Evolutionary conservation across 2,113 vertebrate genomes (phyloP), one percentile per base, ranked within the genome.

Genomic region (Nothoprocta pentlandii): DNA sequence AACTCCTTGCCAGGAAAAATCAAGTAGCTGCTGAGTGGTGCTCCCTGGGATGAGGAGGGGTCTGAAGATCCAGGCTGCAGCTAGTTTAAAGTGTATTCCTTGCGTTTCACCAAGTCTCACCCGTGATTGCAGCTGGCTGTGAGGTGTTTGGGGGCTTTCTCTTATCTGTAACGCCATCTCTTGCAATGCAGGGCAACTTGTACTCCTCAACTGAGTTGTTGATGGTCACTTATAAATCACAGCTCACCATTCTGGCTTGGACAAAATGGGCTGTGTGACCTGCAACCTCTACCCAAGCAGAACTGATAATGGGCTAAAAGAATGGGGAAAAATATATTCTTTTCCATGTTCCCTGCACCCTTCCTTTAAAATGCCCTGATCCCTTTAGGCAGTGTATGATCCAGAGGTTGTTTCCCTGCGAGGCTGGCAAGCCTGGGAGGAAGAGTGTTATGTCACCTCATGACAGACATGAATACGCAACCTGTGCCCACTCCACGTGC

Each of bases 201-300:
- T 2, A 19, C 16, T 86, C 44, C 46, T 34, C 41, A 62, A 25
- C 64, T 42, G 56, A 71, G 54, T 93, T 46, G 28, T 39, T 42
- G 61, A 49, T 64, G 39, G 77, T 93, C 61, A 51, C 68, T 74
- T 83, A 39, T 80, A 91, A 87, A 83, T 94, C 85, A 63, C 73
- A 74, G 76, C 2, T 16, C 42, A 89, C 63, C 6, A 7, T 63
- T 75, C 64, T 28, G 61, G 8, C 67, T 71, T 41, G 75, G 34
- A 69, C 28, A n/a, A 70, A 84, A 53, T 66, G 69, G 25, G 36
- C 61, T 83, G 47, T 66, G 76, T 83, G 75, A 75, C 34, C 61
- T 9, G 3, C 30, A 73, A 63, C 16, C 21, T 91, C 36, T 39
- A 44, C 17, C 42, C 0, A 2, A 63, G 51, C 32, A 36, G 39